phyloP scores from a whole-genome alignment of 1,140 invertebrate species.

The Zaprionus kolodkinae region DNA sequence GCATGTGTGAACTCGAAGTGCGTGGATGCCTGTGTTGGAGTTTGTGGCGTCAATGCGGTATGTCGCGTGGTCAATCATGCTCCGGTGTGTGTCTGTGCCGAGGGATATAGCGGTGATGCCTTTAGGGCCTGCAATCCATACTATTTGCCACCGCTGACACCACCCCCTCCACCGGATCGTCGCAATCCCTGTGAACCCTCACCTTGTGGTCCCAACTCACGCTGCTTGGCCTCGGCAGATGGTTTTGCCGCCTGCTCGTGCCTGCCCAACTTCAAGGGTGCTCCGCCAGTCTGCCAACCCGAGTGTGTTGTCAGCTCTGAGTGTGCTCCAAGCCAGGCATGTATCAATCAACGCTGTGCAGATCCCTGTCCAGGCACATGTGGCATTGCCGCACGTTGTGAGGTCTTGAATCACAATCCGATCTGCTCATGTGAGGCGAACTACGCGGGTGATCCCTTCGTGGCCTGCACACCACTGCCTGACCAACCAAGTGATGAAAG shows the following conservation, averaged over 20 bases:
- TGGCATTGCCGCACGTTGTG: constrained; percentile 89
- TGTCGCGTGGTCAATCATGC: constrained; percentile 92
- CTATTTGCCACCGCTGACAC: constrained; percentile 73
- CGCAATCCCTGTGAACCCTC: constrained; percentile 88
- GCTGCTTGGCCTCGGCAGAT: constrained; percentile 89
- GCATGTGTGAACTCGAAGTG: constrained; percentile 93
- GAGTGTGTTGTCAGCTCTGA: constrained; percentile 92
- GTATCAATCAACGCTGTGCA: constrained; percentile 91
- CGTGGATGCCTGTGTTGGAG: constrained; percentile 90
- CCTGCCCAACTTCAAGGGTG: constrained; percentile 90
- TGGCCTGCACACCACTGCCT: constrained; percentile 87
- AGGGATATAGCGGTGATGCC: constrained; percentile 90
- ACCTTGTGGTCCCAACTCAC: constrained; percentile 91
- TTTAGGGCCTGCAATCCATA: constrained; percentile 88
- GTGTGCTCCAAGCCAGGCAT: constrained; percentile 90
- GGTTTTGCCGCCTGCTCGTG: constrained; percentile 92
- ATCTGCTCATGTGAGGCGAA: constrained; percentile 91
- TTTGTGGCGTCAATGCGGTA: constrained; percentile 90
- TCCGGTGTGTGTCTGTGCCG: constrained; percentile 91
- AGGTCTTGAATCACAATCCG: constrained; percentile 92
- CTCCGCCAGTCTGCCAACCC: constrained; percentile 91
- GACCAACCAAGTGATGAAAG: constrained; percentile 80
- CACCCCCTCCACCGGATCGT: constrained; percentile 46
- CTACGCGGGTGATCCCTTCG: constrained; percentile 92
- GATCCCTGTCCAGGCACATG: constrained; percentile 92